A percentile compares a stretch with the other conserved stretches of the same genome.
These are phyloP conservation scores for Chrysocyon brachyurus DNA, from an alignment of 2,797 vertebrate species.

Conservation along the genomic window DNA sequence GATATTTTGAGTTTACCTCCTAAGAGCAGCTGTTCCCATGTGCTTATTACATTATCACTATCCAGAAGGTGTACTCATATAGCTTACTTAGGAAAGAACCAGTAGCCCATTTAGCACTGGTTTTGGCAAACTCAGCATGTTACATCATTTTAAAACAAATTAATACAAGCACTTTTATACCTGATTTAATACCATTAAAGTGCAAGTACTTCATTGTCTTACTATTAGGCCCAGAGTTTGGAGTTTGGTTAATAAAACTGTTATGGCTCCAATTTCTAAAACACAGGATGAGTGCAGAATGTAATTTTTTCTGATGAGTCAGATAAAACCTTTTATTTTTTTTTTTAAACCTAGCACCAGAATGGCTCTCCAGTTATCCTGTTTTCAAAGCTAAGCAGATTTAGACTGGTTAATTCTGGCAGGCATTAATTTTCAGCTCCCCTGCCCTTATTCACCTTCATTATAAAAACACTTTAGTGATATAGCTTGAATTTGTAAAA, in stretches of 20 bases:
- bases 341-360: not conserved
- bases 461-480: not conserved
- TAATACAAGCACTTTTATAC: not conserved
- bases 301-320: slow-evolving; percentile 47
- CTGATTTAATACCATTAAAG: slow-evolving; percentile 1
- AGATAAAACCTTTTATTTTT: not conserved
- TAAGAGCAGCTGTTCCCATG: not conserved
- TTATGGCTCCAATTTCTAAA: not conserved
- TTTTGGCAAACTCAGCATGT: not conserved
- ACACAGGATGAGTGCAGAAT: slow-evolving; percentile 1
- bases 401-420: slow-evolving; percentile 4
- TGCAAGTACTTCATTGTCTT: not conserved
- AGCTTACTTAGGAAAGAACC: not conserved
- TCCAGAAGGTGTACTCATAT: not conserved
- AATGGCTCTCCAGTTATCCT: not conserved
- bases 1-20: not conserved
- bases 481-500: slow-evolving; percentile 37
- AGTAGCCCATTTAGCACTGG: not conserved
- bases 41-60: not conserved
- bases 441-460: not conserved
- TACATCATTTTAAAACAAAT: slow-evolving; percentile 2
- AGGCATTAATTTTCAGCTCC: slow-evolving; percentile 4
- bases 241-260: slow-evolving; percentile 37
- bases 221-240: not conserved
- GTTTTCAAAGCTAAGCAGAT: slow-evolving; percentile 43